phyloP scores from a whole-genome alignment of 2,888 invertebrate species.

The Chymomyza amoena region DNA sequence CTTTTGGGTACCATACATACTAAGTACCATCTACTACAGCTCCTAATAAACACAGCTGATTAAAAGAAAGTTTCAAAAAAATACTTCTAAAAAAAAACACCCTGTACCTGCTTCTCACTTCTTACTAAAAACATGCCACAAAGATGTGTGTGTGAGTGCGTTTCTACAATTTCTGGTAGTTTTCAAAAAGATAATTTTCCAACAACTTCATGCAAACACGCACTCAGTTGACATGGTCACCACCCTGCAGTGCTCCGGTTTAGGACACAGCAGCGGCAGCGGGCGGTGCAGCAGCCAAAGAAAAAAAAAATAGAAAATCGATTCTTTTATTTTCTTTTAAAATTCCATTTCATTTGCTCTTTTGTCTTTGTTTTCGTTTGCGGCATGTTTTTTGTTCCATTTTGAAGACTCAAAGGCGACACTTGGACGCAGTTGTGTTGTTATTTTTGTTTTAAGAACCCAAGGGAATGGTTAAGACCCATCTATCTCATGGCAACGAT shows the following conservation, averaged over 20 bases:
- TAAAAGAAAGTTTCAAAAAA: no score
- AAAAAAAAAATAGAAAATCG: conserved; percentile 48
- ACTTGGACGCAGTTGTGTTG: conserved; percentile 42
- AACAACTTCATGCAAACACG: neutral
- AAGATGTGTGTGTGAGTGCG: conserved; percentile 20
- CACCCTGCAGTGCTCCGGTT: conserved; percentile 50
- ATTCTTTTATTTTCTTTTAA: conserved; percentile 63
- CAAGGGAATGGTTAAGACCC: conserved; percentile 24
- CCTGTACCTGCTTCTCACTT: conserved; percentile 33
- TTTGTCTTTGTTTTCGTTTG: conserved; percentile 53
- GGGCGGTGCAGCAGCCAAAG: conserved; percentile 45
- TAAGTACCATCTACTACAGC: no score
- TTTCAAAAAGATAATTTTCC: conserved; percentile 10
- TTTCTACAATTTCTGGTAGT: neutral
- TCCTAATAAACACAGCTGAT: no score
- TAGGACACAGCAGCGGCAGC: conserved; percentile 35
- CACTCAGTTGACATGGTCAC: neutral
- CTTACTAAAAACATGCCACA: conserved; percentile 56
- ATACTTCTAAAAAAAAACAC: no score
- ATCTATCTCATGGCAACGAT: conserved; percentile 56
- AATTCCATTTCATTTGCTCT: conserved; percentile 60
- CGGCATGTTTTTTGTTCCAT: conserved; percentile 68
- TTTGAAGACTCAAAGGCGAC: conserved; percentile 57
- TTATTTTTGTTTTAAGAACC: conserved; percentile 30
- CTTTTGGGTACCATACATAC: no score